Conservation (phyloP, 2,888 invertebrate species). For the Sinotaia quadrata region DNA sequence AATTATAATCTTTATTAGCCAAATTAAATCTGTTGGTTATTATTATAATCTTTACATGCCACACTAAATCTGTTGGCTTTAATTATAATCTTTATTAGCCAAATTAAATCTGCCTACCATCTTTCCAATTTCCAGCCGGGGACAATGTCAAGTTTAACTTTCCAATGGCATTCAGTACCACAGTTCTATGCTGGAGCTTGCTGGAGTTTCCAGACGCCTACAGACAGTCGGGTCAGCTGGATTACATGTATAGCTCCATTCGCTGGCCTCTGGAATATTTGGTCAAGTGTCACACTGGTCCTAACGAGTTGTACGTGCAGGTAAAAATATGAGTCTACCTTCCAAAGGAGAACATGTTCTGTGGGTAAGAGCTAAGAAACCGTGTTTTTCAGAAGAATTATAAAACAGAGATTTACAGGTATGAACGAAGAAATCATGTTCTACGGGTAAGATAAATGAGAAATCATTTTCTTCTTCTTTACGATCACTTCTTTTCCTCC, state of each 20-base stretch:
- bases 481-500: too few relatives aligned
- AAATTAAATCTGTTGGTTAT: too few relatives aligned
- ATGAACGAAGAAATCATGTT: too few relatives aligned
- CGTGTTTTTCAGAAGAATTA: too few relatives aligned
- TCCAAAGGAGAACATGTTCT: background rate
- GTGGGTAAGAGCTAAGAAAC: background rate
- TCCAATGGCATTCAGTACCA: conserved; percentile 55
- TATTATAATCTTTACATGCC: too few relatives aligned
- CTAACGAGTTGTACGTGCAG: conserved; percentile 68
- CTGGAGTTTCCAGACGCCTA: conserved; percentile 55
- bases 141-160: conserved; percentile 61
- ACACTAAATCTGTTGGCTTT: too few relatives aligned
- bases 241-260: conserved; percentile 63
- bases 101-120: too few relatives aligned
- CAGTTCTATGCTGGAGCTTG: conserved; percentile 54
- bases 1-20: too few relatives aligned
- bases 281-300: conserved; percentile 73
- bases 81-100: too few relatives aligned
- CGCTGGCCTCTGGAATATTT: conserved; percentile 78
- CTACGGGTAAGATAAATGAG: too few relatives aligned
- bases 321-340: conserved; percentile 67
- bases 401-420: too few relatives aligned
- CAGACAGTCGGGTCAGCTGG: conserved; percentile 46
- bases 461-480: too few relatives aligned
- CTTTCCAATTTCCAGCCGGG: conserved; percentile 45